Conservation (phyloP, 2,797 vertebrate genomes). For the Rhynchotus rufescens region DNA sequence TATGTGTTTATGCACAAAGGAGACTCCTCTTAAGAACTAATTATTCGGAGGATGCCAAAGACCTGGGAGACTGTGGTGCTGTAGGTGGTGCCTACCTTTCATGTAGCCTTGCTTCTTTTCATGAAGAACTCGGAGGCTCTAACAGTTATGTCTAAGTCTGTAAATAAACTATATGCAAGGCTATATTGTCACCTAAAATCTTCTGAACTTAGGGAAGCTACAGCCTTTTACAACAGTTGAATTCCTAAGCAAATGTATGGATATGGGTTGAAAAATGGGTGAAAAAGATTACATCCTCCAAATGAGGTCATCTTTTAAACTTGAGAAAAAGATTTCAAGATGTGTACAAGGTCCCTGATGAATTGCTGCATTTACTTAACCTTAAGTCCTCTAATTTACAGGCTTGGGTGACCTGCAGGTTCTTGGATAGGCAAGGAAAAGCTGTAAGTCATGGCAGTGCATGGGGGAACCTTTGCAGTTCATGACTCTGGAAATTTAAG, state of each 20-base stretch:
- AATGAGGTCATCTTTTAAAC: constrained; percentile 5
- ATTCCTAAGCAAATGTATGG: not conserved
- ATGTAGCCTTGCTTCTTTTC: not conserved
- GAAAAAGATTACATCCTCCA: not conserved
- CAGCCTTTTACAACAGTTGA: not conserved
- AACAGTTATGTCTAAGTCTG: not conserved
- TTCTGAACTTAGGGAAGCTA: not conserved
- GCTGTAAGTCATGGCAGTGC: not conserved
- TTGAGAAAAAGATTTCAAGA: not conserved
- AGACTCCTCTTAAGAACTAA: not conserved
- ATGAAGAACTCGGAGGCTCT: not conserved
- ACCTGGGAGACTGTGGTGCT: not conserved
- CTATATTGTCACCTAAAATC: not conserved
- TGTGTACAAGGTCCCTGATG: not conserved
- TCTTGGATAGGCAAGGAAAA: not conserved
- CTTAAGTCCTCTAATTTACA: not conserved
- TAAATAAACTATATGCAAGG: not conserved
- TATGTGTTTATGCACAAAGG: not conserved
- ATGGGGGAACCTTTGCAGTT: not conserved
- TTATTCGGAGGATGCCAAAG: not conserved
- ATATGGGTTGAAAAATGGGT: not conserved
- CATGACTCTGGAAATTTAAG: not conserved
- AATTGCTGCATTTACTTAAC: constrained; percentile 32
- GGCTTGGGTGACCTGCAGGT: not conserved
- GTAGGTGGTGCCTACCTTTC: too few relatives aligned